These are phyloP conservation scores for Lamproptera curius DNA, from an alignment of 2,888 invertebrate genomes.

Conservation along the genomic window DNA sequence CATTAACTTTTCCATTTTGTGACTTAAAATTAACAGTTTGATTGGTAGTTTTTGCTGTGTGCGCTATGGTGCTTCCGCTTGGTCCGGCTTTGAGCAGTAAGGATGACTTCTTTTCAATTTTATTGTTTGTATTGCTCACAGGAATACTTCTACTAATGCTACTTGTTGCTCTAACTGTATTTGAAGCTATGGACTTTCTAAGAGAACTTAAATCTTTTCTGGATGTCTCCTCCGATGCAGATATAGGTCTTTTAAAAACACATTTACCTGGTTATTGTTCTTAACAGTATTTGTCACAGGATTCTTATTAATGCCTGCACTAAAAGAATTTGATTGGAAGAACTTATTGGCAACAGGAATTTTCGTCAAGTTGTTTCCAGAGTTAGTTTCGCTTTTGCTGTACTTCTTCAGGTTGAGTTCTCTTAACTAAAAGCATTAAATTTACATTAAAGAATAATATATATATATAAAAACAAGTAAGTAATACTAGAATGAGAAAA, in stretches of 20 bases:
- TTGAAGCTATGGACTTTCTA: background rate
- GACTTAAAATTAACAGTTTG: constrained; percentile 4
- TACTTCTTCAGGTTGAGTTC: constrained; percentile 62
- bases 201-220: background rate
- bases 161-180: background rate
- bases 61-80: background rate
- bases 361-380: background rate
- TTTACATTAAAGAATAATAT: too few relatives aligned
- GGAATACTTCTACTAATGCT: background rate
- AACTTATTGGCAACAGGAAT: constrained; percentile 24
- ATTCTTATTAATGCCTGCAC: constrained; percentile 19
- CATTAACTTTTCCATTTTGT: background rate
- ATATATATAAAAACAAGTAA: too few relatives aligned
- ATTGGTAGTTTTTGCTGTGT: background rate
- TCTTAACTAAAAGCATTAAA: constrained; percentile 52
- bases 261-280: constrained; percentile 35
- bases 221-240: constrained; percentile 29
- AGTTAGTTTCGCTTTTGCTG: constrained; percentile 26
- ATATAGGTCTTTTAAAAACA: constrained; percentile 33
- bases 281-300: constrained; percentile 26
- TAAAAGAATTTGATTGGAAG: constrained; percentile 25
- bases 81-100: background rate
- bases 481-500: too few relatives aligned
- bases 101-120: constrained; percentile 1
- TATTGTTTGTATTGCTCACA: background rate